These are phyloP conservation scores for Holotrichia oblita DNA, from an alignment of 1,140 invertebrate genomes.

Conservation along the genomic window DNA sequence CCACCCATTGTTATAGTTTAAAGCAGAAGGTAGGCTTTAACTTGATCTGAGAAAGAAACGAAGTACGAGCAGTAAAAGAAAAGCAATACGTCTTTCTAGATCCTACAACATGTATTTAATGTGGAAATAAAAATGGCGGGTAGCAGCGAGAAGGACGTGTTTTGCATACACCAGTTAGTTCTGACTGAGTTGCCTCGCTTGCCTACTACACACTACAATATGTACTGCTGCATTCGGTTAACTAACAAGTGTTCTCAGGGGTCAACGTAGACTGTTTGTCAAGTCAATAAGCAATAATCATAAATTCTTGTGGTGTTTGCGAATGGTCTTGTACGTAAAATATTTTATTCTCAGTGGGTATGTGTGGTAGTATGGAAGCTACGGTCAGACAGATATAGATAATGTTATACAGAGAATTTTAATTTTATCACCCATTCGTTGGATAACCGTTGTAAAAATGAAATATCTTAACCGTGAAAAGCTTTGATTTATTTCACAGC, in stretches of 20 bases:
- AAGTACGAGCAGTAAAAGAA: no score
- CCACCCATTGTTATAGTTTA: no score
- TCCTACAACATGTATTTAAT: no score
- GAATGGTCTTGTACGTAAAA: constrained; percentile 6
- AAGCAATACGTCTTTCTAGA: no score
- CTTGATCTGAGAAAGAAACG: no score
- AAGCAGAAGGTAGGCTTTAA: no score
- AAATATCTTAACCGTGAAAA: no score
- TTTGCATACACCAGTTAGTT: background rate
- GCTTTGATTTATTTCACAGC: no score
- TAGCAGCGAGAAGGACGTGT: constrained; percentile 14
- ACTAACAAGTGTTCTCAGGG: constrained; percentile 25
- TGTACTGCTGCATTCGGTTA: constrained; percentile 5
- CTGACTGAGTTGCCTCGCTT: background rate
- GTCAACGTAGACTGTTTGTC: constrained; percentile 23
- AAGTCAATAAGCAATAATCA: constrained; percentile 33
- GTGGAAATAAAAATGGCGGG: constrained; percentile 19
- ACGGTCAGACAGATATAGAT: constrained; percentile 20
- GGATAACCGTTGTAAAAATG: background rate
- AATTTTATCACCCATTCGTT: background rate
- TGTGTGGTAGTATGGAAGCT: constrained; percentile 3
- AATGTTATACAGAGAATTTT: constrained; percentile 23
- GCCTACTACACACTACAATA: background rate
- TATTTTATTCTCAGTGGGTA: constrained; percentile 22
- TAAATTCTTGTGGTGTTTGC: constrained; percentile 33